phyloP scores from a whole-genome alignment of 2,888 invertebrate species.

The Caenorhabditis sp. region DNA sequence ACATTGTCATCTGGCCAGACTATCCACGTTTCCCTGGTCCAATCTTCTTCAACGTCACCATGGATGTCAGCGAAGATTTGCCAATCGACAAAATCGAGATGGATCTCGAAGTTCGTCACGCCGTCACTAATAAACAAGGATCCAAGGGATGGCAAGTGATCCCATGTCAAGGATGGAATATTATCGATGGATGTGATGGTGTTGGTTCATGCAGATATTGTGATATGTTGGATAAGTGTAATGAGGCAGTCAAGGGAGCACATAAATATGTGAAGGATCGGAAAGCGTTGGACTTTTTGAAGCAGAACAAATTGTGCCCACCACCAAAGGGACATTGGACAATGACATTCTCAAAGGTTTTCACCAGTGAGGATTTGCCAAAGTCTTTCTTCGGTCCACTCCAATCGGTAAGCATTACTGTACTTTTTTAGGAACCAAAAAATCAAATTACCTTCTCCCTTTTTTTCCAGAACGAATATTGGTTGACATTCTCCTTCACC shows the following conservation, averaged over 20 bases:
- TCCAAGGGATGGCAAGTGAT: conserved; percentile 71
- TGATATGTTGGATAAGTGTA: conserved; percentile 70
- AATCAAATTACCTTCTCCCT: background rate
- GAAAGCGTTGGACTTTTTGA: conserved; percentile 65
- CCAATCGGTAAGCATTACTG: conserved; percentile 61
- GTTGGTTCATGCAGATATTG: conserved; percentile 71
- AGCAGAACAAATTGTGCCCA: conserved; percentile 61
- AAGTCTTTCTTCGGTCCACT: conserved; percentile 71
- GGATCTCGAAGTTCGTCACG: conserved; percentile 70
- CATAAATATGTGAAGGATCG: conserved; percentile 69
- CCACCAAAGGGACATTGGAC: conserved; percentile 70
- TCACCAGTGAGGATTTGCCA: conserved; percentile 70
- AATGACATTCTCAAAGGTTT: conserved; percentile 71
- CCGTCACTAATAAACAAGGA: conserved; percentile 68
- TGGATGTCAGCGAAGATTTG: conserved; percentile 68
- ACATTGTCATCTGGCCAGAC: conserved; percentile 71
- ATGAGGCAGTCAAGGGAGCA: conserved; percentile 70
- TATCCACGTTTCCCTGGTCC: conserved; percentile 71
- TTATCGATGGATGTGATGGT: conserved; percentile 71
- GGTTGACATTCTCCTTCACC: conserved; percentile 71
- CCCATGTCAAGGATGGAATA: conserved; percentile 71
- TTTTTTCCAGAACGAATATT: conserved; percentile 70
- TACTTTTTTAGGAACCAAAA: background rate
- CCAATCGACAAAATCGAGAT: conserved; percentile 70
- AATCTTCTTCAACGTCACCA: conserved; percentile 71